Conservation (phyloP, 1,140 invertebrate genomes). For the Dufourea novaeangliae region DNA sequence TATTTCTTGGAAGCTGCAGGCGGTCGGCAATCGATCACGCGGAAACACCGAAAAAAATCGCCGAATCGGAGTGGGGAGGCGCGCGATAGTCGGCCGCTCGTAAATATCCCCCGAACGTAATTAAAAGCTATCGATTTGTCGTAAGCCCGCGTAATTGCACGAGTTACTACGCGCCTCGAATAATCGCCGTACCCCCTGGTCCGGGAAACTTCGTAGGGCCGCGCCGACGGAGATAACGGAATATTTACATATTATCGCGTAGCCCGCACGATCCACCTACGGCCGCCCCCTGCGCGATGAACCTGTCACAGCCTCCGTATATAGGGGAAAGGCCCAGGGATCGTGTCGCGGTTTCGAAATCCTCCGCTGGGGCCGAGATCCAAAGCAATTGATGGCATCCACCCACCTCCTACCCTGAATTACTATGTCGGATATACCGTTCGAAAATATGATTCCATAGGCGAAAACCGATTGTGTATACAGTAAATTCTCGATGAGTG, state of each 20-base stretch:
- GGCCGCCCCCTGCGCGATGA: slow-evolving; percentile 47
- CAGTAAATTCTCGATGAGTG: no score
- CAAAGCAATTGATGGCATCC: slow-evolving; percentile 16
- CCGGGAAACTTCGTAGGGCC: slow-evolving; percentile 62
- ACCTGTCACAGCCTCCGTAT: slow-evolving; percentile 49
- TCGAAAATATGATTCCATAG: background rate
- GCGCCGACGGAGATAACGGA: slow-evolving; percentile 75
- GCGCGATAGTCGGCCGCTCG: slow-evolving; percentile 52
- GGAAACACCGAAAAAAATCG: slow-evolving; percentile 2
- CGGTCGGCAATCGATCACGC: slow-evolving; percentile 3
- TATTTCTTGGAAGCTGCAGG: background rate
- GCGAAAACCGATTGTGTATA: no score
- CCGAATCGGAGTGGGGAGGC: slow-evolving; percentile 6
- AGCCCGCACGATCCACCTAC: slow-evolving; percentile 61
- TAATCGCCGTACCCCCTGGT: slow-evolving; percentile 72
- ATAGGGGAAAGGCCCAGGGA: background rate
- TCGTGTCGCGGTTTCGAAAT: slow-evolving; percentile 52
- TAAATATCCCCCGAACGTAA: slow-evolving; percentile 76
- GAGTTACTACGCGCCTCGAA: slow-evolving; percentile 79
- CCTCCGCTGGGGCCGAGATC: background rate
- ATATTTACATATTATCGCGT: slow-evolving; percentile 81
- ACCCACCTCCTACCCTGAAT: no score
- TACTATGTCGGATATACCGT: background rate
- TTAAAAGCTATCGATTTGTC: slow-evolving; percentile 81
- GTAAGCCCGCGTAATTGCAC: slow-evolving; percentile 80